Base-by-base conservation (phyloP, 2,888 invertebrate species). In the Agrotis segetum region DNA sequence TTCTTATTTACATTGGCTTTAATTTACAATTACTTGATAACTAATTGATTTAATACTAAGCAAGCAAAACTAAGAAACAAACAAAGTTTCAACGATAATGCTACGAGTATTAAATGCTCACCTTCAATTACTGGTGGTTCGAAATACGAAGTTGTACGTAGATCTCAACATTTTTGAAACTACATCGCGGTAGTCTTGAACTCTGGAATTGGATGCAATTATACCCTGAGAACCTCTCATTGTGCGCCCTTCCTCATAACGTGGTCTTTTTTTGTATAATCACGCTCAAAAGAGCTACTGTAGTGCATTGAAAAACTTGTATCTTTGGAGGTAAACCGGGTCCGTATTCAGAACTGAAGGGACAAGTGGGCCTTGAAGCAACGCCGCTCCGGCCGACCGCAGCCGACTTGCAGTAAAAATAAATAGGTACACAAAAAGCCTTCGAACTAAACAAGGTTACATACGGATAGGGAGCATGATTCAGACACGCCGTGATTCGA, bases 261-360 rank as follows among this genome's bases (percentile, higher is more conserved):
- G 67, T 62, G 68, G 73, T 75, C 79, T 82, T 87, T 86, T 87
- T 88, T 88, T 88, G 87, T 77, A 62, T 81, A 74, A 71, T 83
- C 29, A 29, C 58, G 14, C 53, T 70, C 77, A 80, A 82, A 80
- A 69, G 79, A 76, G 85, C 85, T 77, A 85, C 85, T 82, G 83
- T 80, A 76, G 71, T 87, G 79, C 85, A 88, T 85, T 85, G 81
- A 81, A 85, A 87, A 89, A 89, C 91, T 88, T 88, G 91, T 88
- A 88, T 87, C 82, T 91, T 91, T 92, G 87, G 91, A 94, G 94
- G 93, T 87, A 84, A 95, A 93, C 94, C 81, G 89, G 93, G 91
- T 91, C 85, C 85, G 82, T 90, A 88, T 90, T 88, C 87, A 88
- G 88, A 91, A 88, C 88, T 88, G 90, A 93, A 94, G 92, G 92